Conservation (phyloP, 2,888 invertebrate genomes). For the Zonitis immaculata region DNA sequence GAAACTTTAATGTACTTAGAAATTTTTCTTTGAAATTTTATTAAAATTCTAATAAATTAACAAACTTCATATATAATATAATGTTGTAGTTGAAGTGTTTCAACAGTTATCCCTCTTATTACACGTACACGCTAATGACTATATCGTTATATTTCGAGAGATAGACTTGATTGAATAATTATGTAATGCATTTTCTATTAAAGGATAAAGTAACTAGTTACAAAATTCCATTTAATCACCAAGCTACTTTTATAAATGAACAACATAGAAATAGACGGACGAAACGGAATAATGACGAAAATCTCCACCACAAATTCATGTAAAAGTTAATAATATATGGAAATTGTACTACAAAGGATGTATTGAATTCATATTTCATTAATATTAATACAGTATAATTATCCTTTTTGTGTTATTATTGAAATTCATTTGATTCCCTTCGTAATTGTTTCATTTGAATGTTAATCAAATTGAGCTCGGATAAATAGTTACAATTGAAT, state of each 20-base stretch:
- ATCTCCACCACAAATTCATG: not conserved
- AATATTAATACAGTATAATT: not conserved
- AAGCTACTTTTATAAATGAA: not conserved
- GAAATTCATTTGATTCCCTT: not conserved
- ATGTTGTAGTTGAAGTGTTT: too few species aligned
- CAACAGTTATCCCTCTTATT: not conserved
- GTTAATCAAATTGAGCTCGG: not conserved
- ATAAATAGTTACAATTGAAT: too few species aligned
- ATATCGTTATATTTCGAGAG: too few species aligned
- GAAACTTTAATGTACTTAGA: not conserved
- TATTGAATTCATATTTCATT: not conserved
- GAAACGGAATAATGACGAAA: not conserved
- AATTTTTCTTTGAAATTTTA: slow-evolving; percentile 6
- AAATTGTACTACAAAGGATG: not conserved
- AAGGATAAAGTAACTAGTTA: not conserved
- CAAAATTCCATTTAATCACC: not conserved
- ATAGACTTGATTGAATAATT: slow-evolving; percentile 1
- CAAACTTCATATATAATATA: too few species aligned
- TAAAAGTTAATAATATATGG: not conserved
- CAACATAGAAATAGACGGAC: not conserved
- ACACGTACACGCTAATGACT: not conserved
- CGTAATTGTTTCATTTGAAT: not conserved
- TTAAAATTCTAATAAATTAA: slow-evolving; percentile 13
- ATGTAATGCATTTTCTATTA: not conserved
- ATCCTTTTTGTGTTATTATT: too few species aligned